Evolutionary conservation across 2,888 invertebrate genomes (phyloP).

Genomic region (Sinelater perroti): DNA sequence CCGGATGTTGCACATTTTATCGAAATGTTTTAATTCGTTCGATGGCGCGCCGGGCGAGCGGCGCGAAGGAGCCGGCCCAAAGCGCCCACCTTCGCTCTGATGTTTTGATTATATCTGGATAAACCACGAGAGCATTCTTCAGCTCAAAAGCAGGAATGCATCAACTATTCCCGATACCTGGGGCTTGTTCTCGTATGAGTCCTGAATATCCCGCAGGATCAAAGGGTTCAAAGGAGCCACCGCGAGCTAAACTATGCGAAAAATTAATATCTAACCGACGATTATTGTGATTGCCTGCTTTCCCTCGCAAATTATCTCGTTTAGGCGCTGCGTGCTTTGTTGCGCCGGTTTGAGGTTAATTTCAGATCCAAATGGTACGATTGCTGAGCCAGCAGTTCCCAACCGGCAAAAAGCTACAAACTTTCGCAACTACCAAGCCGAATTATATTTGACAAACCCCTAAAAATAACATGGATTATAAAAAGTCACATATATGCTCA

Average conservation of each 20-base stretch:
- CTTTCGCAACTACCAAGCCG: too few relatives aligned
- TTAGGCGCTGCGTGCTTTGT: conserved; percentile 13
- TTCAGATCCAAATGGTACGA: conserved; percentile 1
- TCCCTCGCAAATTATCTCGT: conserved; percentile 26
- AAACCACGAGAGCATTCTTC: conserved; percentile 35
- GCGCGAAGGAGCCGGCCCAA: neutral
- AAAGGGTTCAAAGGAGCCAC: conserved; percentile 49
- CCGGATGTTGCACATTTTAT: conserved; percentile 26
- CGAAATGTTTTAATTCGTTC: conserved; percentile 30
- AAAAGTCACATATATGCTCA: too few relatives aligned
- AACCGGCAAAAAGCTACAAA: too few relatives aligned
- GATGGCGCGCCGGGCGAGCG: conserved; percentile 6
- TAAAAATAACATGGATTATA: too few relatives aligned
- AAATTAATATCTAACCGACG: conserved; percentile 59
- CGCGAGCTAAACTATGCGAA: conserved; percentile 59
- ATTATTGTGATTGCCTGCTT: conserved; percentile 53
- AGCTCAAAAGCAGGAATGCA: conserved; percentile 50
- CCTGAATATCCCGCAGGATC: conserved; percentile 44
- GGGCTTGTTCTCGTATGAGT: conserved; percentile 48
- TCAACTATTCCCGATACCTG: conserved; percentile 59
- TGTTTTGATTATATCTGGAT: conserved; percentile 34
- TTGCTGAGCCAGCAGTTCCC: too few relatives aligned
- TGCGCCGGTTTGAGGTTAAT: conserved; percentile 2
- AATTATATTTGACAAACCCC: too few relatives aligned
- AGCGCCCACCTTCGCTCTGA: conserved; percentile 11